phyloP scores from a whole-genome alignment of 2,888 invertebrate genomes.

The Pyrrhia umbra region DNA sequence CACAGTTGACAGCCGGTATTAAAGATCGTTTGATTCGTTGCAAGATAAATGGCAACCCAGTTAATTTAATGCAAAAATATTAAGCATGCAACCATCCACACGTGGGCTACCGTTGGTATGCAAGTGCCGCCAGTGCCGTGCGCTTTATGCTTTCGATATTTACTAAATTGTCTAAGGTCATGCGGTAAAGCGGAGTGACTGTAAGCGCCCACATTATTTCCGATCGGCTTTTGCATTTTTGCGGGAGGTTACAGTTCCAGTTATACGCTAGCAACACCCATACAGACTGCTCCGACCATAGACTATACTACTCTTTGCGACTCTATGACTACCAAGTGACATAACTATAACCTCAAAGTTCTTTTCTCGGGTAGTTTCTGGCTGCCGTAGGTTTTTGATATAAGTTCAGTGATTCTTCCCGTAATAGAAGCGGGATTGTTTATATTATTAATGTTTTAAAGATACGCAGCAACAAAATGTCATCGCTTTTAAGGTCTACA shows the following conservation, averaged over 20 bases:
- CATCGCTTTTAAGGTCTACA: slow-evolving; percentile 92
- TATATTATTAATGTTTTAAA: slow-evolving; percentile 59
- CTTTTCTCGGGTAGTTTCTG: slow-evolving; percentile 33
- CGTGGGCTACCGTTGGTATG: too few species aligned
- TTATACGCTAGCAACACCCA: slow-evolving; percentile 23
- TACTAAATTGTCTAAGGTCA: too few species aligned
- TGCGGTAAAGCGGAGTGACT: too few species aligned
- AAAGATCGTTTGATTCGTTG: neutral
- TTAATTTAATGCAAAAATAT: too few species aligned
- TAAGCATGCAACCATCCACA: too few species aligned
- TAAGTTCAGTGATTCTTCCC: slow-evolving; percentile 39
- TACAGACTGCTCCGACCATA: neutral
- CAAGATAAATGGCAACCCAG: neutral
- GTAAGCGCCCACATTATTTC: too few species aligned
- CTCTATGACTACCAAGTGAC: slow-evolving; percentile 64
- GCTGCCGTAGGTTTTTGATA: slow-evolving; percentile 19
- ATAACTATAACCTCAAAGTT: slow-evolving; percentile 82
- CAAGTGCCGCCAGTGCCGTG: too few species aligned
- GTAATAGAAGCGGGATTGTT: slow-evolving; percentile 3
- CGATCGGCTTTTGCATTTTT: too few species aligned
- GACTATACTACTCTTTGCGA: too few species aligned
- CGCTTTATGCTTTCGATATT: too few species aligned
- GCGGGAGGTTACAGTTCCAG: too few species aligned
- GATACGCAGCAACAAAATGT: slow-evolving; percentile 83
- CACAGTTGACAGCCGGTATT: slow-evolving; percentile 20